Percentiles rank a stretch among this genome's conserved stretches.
Evolutionary conservation across 1,140 invertebrate genomes (phyloP).

Genomic region (Phenacoccus solenopsis): DNA sequence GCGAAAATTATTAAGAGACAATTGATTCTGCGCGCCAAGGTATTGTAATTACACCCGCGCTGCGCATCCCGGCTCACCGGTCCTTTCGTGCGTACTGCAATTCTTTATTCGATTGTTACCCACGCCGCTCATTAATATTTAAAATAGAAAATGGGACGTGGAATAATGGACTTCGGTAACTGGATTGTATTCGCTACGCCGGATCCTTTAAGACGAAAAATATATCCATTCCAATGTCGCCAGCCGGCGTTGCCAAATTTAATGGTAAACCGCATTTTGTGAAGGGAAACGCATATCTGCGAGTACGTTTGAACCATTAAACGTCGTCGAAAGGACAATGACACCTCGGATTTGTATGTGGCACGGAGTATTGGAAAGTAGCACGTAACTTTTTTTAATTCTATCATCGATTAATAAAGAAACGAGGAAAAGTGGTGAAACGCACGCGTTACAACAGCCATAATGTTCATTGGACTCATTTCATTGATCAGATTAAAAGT

Average conservation of each 20-base stretch:
- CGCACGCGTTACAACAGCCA: too few species aligned
- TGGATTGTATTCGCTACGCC: neutral
- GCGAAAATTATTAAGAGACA: slow-evolving; percentile 8
- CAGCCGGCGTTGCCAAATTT: slow-evolving; percentile 5
- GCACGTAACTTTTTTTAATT: neutral
- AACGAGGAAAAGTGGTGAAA: neutral
- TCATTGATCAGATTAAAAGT: too few species aligned
- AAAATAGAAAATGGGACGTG: slow-evolving; percentile 1
- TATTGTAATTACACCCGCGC: slow-evolving; percentile 6
- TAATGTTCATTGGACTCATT: too few species aligned
- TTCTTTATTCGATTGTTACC: slow-evolving; percentile 3
- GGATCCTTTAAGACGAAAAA: neutral
- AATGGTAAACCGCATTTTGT: neutral
- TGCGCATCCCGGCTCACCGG: neutral
- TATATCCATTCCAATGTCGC: slow-evolving; percentile 2
- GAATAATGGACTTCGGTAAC: neutral
- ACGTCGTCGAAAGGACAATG: neutral
- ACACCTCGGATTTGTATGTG: neutral
- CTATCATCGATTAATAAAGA: neutral
- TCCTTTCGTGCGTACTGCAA: neutral
- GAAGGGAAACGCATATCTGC: neutral
- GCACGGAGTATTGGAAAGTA: neutral
- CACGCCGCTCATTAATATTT: slow-evolving; percentile 9
- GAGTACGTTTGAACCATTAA: too few species aligned
- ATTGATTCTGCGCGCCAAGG: neutral